Percentiles rank a stretch among this genome's conserved stretches.
phyloP scores from a whole-genome alignment of 2,113 vertebrate species.

The Planiliza haematocheilus region DNA sequence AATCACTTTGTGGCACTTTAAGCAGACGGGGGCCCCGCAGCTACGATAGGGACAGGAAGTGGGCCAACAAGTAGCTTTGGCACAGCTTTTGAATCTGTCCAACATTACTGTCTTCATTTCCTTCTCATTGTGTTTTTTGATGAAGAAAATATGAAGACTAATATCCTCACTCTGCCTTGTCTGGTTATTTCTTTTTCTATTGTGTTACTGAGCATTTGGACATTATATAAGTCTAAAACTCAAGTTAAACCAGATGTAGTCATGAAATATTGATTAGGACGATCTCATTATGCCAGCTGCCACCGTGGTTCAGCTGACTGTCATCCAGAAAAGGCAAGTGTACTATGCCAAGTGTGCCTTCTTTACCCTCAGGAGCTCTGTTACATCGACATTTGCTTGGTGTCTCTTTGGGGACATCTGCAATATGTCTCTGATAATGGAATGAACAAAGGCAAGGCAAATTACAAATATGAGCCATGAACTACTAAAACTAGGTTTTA shows the following conservation, averaged over 20 bases:
- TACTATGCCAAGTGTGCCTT: background rate
- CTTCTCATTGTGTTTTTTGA: background rate
- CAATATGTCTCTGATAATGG: background rate
- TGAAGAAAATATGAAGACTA: background rate
- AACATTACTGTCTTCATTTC: background rate
- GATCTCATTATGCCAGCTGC: conserved; percentile 7
- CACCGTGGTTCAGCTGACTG: conserved; percentile 6
- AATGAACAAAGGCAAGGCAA: background rate
- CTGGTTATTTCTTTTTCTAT: background rate
- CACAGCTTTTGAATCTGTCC: background rate
- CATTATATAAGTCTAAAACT: conserved; percentile 3
- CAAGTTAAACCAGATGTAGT: conserved; percentile 8
- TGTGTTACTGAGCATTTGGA: background rate
- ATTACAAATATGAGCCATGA: no score
- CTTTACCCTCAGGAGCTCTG: background rate
- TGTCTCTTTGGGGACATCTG: background rate
- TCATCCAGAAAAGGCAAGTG: background rate
- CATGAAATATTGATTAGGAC: conserved; percentile 6
- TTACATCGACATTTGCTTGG: background rate
- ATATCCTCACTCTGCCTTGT: background rate
- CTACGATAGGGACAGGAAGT: background rate
- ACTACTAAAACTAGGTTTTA: no score
- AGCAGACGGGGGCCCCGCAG: background rate
- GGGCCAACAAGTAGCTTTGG: background rate
- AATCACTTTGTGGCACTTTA: conserved; percentile 27